Evolutionary conservation across 1,140 invertebrate species (phyloP).

Genomic region (Glossosoma conforme): DNA sequence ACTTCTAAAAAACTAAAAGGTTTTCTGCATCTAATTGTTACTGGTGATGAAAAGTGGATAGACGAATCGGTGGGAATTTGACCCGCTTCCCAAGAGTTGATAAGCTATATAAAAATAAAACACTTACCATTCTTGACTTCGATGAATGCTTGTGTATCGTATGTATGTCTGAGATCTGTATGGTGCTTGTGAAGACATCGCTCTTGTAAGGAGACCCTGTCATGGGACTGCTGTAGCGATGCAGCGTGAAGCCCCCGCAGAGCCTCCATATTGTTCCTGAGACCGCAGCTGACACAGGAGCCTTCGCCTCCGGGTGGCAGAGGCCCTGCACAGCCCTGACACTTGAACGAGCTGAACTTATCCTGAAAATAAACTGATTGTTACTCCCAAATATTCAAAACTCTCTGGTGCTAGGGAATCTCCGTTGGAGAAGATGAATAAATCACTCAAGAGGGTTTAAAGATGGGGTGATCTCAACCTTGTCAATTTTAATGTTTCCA

Average conservation of each 20-base stretch:
- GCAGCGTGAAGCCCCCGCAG: neutral
- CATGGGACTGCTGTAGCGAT: neutral
- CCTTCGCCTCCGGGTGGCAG: neutral
- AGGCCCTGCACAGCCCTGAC: neutral
- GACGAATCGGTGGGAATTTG: no score
- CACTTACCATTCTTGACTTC: neutral
- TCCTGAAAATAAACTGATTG: constrained; percentile 1
- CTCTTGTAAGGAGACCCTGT: constrained; percentile 5
- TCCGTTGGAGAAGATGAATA: no score
- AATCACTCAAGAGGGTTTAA: no score
- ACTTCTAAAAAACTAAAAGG: no score
- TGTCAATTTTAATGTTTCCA: no score
- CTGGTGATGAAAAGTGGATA: no score
- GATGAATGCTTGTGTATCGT: neutral
- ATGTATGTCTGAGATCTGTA: constrained; percentile 1
- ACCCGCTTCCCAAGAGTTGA: no score
- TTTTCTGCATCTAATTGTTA: no score
- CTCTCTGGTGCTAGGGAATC: no score
- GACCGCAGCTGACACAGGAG: neutral
- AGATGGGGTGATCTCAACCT: no score
- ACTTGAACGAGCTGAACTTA: neutral
- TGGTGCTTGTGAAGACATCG: neutral
- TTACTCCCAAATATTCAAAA: no score
- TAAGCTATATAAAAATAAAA: no score
- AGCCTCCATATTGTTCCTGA: neutral